phyloP scores from a whole-genome alignment of 92 coral and sea anemone species.

The Palythoa grandiflora region DNA sequence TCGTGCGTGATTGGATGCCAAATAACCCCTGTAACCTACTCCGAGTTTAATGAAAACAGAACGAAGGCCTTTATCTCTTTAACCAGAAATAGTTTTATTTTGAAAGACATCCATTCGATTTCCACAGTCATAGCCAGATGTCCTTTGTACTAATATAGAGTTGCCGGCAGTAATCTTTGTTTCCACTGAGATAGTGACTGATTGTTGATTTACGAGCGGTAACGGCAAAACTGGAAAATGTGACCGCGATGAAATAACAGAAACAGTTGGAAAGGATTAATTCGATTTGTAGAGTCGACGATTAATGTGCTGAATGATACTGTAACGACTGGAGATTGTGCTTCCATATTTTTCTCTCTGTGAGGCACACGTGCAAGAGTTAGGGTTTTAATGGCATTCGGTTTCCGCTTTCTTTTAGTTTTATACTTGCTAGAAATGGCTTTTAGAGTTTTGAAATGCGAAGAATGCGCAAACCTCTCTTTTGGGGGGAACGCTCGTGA shows the following conservation, averaged over 20 bases:
- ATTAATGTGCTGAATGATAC: constrained; percentile 13
- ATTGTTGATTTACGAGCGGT: neutral
- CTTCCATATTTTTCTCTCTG: neutral
- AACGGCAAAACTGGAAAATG: neutral
- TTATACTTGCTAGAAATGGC: neutral
- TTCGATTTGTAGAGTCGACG: neutral
- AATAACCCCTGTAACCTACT: constrained; percentile 19
- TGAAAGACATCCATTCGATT: neutral
- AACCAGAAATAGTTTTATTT: neutral
- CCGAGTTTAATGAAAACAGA: neutral
- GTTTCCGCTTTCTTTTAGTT: neutral
- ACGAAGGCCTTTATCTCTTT: constrained; percentile 15
- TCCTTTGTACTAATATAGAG: neutral
- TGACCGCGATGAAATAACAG: constrained; percentile 34
- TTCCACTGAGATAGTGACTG: neutral
- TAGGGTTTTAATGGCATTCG: neutral
- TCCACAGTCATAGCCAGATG: neutral
- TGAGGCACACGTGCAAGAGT: neutral
- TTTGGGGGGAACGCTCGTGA: constrained; percentile 23
- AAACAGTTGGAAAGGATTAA: constrained; percentile 16
- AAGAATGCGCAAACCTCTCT: constrained; percentile 2
- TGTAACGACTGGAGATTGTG: neutral
- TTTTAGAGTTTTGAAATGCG: neutral
- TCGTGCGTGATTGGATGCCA: constrained; percentile 40
- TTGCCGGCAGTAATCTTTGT: neutral